Base-by-base conservation (phyloP, 2,113 vertebrate genomes). In the Raja brachyura region DNA sequence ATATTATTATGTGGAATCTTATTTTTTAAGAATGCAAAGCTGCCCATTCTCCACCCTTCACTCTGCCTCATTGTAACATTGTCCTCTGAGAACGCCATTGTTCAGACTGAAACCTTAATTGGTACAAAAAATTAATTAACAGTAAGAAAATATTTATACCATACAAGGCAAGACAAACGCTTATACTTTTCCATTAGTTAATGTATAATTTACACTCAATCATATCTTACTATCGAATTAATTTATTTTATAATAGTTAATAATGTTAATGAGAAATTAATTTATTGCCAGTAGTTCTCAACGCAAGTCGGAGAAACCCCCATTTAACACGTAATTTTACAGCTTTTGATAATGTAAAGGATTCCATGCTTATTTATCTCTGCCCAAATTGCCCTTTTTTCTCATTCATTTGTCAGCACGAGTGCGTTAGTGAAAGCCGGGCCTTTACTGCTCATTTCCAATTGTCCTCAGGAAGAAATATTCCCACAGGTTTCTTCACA, bases 121-220 rank as follows among this genome's bases (percentile, higher is more conserved):
- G n/a, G 13, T 63, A 61, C 28, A 66, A 88, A n/a, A 33, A 0
- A 66, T 31, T 63, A 33, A n/a, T n/a, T 31, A 88, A 66, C 1
- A 13, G 28, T 31, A 59, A 88, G 11, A 2, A 88, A 88, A 31
- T 25, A 83, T 4, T 83, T 22, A 56, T 54, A 83, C n/a, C 59
- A 66, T 1, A n/a, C 59, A 63, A 63, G 10, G 13, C 28, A 66
- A 88, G 59, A 88, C 83, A 88, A 88, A 33, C 20, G 28, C 31
- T 88, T 88, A n/a, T 88, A 28, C 59, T 88, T 88, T 66, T 88
- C n/a, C 59, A 66, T 63, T 88, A 31, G 5, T 88, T 86, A 4
- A 61, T 61, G 25, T n/a, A 59, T 86, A 28, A 16, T 14, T 59
- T 86, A 86, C 28, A 86, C 59, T 59, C 28, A 6, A 14, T n/a